Evolutionary conservation across 2,113 vertebrate genomes (phyloP), one percentile per base, ranked within the genome.

Genomic region (Setophaga coronata): DNA sequence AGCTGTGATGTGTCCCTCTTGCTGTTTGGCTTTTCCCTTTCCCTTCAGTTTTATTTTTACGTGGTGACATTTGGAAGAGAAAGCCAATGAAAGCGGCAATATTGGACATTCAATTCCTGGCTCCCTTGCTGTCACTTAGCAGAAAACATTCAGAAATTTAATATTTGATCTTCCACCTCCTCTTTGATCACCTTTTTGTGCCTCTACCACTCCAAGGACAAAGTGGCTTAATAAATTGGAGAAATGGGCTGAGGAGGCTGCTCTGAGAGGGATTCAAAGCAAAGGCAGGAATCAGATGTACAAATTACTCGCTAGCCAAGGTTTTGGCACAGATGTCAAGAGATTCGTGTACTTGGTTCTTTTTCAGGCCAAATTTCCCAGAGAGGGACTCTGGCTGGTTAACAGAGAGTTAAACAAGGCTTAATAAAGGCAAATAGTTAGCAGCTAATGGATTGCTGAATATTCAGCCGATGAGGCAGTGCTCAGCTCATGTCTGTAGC

Each of bases 1-100:
- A 91, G 92, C 93, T 96, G 76, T 83, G 90, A 97, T 96, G 88
- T 66, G 97, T 87, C 84, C 95, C 93, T 93, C 72, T 95, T 16
- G 16, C 94, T 89, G 66, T 53, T 83, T 80, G 74, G 77, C 83
- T 89, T 66, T 57, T 76, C 91, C 64, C 40, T 73, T 69, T 61
- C 67, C 65, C 72, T 94, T 81, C 47, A 24, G 42, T 88, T 97
- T 96, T 95, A 86, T 93, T 96, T 97, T 97, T 58, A 74, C 40
- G 8, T 10, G 21, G 67, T 93, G 92, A 93, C 90, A 95, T 90
- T 95, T 95, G 50, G 89, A 95, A 92, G 76, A 88, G 45, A 87
- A 82, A 95, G 89, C 24, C 29, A 47, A 77, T 94, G 82, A 76
- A 97, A 96, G 87, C 6, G 2, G 57, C 71, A 5, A 77, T 73